Percentiles rank a stretch among this genome's conserved stretches.
These are phyloP conservation scores for Malurus melanocephalus DNA, from an alignment of 2,113 vertebrate species.

Conservation along the genomic window DNA sequence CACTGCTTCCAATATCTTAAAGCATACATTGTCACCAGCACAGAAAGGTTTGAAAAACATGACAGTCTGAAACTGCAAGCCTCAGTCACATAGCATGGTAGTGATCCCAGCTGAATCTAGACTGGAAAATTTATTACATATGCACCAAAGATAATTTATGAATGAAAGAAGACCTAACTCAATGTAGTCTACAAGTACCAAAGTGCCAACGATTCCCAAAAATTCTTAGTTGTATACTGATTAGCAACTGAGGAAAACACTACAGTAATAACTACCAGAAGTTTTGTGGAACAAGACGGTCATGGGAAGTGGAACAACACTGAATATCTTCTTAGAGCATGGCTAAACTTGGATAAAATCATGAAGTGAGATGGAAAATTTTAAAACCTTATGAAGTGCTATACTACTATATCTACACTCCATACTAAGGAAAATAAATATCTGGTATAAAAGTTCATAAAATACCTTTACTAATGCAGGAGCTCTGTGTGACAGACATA, in stretches of 20 bases:
- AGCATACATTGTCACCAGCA: neutral
- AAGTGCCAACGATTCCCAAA: neutral
- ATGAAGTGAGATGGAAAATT: neutral
- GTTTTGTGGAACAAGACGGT: neutral
- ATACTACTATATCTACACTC: neutral
- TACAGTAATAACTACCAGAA: neutral
- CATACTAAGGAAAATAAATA: conserved; percentile 48
- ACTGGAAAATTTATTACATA: neutral
- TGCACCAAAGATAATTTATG: neutral
- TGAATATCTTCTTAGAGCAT: neutral
- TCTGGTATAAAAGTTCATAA: conserved; percentile 57
- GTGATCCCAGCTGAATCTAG: neutral
- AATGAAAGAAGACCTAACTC: neutral
- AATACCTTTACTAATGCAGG: conserved; percentile 60
- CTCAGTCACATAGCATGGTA: neutral
- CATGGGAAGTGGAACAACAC: neutral
- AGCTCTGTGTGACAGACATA: conserved; percentile 52
- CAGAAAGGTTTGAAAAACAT: neutral
- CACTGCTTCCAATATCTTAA: neutral
- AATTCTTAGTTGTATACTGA: neutral
- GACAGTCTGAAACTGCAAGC: neutral
- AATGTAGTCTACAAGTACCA: neutral
- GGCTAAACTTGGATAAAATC: neutral
- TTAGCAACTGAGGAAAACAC: neutral
- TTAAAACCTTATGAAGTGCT: conserved; percentile 21